A percentile compares a stretch with the other conserved stretches of the same genome.
Evolutionary conservation across 2,113 vertebrate species (phyloP).

Genomic region (Sminthopsis crassicaudata): DNA sequence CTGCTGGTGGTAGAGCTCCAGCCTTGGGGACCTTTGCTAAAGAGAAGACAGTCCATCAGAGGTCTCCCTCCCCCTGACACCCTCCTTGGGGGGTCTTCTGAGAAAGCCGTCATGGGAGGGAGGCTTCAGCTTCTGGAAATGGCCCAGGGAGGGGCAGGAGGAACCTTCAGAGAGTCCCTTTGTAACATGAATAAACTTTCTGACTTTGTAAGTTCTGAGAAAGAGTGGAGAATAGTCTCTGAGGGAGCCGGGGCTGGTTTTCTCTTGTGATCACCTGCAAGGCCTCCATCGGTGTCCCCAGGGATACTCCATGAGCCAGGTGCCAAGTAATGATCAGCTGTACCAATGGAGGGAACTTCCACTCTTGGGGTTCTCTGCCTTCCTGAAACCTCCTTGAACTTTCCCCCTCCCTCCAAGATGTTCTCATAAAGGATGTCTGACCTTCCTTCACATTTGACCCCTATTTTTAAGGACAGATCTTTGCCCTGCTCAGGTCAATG

Average conservation of each 20-base stretch:
- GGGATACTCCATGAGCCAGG: background rate
- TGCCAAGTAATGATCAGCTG: too few species aligned
- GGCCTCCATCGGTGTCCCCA: background rate
- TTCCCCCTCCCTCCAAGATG: background rate
- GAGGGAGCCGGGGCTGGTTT: constrained; percentile 6
- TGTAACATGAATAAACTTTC: too few species aligned
- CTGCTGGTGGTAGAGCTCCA: too few species aligned
- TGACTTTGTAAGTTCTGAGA: too few species aligned
- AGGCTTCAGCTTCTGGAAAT: too few species aligned
- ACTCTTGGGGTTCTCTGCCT: background rate
- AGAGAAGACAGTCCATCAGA: too few species aligned
- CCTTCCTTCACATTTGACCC: background rate
- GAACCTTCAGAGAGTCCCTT: background rate
- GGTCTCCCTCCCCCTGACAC: too few species aligned
- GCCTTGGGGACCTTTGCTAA: too few species aligned
- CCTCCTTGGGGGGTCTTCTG: background rate
- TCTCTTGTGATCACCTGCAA: background rate
- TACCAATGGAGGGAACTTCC: too few species aligned
- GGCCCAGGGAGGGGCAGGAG: background rate
- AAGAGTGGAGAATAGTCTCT: too few species aligned
- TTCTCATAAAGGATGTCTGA: background rate
- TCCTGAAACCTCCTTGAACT: background rate
- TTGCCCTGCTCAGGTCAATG: constrained; percentile 73
- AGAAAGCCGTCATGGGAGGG: background rate
- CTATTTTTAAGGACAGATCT: constrained; percentile 12